A percentile compares a stretch with the other conserved stretches of the same genome.
Evolutionary conservation across 2,888 invertebrate genomes (phyloP).

Genomic region (Heliconius ethilla): DNA sequence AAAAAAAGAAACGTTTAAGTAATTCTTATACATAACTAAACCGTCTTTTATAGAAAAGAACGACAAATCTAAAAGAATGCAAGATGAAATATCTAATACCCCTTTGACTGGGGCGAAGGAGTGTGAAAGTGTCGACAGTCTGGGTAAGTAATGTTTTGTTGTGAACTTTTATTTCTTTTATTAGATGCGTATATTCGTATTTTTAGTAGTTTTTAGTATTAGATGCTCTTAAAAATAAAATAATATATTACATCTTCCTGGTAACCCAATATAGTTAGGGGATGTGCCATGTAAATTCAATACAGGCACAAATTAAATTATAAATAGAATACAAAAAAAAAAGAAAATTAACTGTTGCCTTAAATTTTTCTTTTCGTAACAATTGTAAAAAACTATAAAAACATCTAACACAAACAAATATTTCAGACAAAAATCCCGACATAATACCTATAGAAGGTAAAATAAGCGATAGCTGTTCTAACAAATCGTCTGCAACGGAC

Average conservation of each 20-base stretch:
- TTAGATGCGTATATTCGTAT: too few relatives aligned
- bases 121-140: constrained; percentile 75
- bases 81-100: constrained; percentile 75
- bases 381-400: too few relatives aligned
- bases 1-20: background rate
- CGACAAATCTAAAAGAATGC: constrained; percentile 70
- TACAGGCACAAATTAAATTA: too few relatives aligned
- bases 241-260: too few relatives aligned
- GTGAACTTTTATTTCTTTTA: background rate
- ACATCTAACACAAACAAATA: background rate
- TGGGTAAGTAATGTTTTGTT: constrained; percentile 59
- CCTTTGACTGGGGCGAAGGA: constrained; percentile 75
- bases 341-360: too few relatives aligned
- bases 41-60: constrained; percentile 58
- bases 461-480: constrained; percentile 75
- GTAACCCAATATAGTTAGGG: too few relatives aligned
- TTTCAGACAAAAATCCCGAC: constrained; percentile 77
- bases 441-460: constrained; percentile 77
- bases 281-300: too few relatives aligned
- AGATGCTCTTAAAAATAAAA: too few relatives aligned
- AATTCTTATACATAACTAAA: too few relatives aligned
- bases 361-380: background rate
- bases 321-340: too few relatives aligned
- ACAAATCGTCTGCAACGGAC: constrained; percentile 74
- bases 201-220: too few relatives aligned